These are phyloP conservation scores for Tiliacea citrago DNA, from an alignment of 2,888 invertebrate species.

Conservation along the genomic window DNA sequence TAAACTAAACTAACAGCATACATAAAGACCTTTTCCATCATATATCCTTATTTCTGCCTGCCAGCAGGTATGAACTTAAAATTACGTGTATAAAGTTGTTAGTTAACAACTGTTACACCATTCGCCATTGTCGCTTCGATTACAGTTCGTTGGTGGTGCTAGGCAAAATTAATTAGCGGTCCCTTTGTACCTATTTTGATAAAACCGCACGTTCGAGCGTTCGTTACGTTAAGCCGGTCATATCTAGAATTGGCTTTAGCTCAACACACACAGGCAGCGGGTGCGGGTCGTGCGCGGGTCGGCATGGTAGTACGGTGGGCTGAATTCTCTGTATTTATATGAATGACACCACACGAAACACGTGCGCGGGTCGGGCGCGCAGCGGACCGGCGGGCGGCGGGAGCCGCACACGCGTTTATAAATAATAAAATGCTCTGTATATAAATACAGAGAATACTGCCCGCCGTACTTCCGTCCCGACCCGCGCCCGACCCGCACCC, in stretches of 20 bases:
- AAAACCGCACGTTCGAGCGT: conserved; percentile 4
- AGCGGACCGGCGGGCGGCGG: too few species aligned
- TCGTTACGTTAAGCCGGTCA: conserved; percentile 3
- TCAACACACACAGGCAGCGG: too few species aligned
- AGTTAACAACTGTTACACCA: conserved; percentile 13
- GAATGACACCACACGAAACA: too few species aligned
- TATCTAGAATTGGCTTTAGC: not conserved
- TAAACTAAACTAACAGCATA: not conserved
- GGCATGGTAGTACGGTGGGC: too few species aligned
- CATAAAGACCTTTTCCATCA: not conserved
- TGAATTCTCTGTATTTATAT: too few species aligned
- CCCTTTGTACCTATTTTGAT: conserved; percentile 15
- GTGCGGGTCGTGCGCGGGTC: too few species aligned
- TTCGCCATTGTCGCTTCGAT: conserved; percentile 27
- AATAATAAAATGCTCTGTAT: too few species aligned
- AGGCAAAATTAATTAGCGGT: conserved; percentile 44
- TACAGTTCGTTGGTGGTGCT: not conserved
- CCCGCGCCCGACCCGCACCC: too few species aligned
- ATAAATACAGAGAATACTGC: too few species aligned
- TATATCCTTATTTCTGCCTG: not conserved
- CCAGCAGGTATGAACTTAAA: not conserved
- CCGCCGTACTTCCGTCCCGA: too few species aligned
- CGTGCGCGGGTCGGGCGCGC: too few species aligned
- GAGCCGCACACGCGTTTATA: too few species aligned
- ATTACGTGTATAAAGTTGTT: not conserved